phyloP scores from a whole-genome alignment of 2,888 invertebrate genomes.

The Taenaris catops region DNA sequence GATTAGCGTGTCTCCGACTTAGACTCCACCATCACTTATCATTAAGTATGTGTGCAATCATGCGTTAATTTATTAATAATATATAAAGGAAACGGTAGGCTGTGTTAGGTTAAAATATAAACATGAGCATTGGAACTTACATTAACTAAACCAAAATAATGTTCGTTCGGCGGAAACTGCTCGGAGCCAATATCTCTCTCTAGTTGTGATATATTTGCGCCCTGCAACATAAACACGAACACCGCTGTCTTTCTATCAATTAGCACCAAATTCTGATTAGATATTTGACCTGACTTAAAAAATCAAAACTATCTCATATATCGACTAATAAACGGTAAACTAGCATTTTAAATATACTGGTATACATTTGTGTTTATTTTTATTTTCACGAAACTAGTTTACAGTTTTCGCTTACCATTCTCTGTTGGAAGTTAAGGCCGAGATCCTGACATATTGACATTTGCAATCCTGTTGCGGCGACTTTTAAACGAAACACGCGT shows the following conservation, averaged over 20 bases:
- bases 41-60: no score
- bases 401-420: constrained; percentile 58
- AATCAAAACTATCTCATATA: no score
- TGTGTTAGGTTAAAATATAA: constrained; percentile 8
- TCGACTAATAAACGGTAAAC: no score
- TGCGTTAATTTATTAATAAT: no score
- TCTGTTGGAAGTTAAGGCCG: constrained; percentile 79
- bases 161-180: constrained; percentile 98
- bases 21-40: no score
- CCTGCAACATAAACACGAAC: constrained; percentile 78
- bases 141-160: constrained; percentile 99
- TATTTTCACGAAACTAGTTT: constrained; percentile 6
- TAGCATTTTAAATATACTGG: no score
- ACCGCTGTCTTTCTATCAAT: constrained; percentile 8
- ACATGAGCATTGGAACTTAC: constrained; percentile 80
- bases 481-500: constrained; percentile 48
- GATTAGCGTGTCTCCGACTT: no score
- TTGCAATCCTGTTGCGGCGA: constrained; percentile 70
- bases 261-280: constrained; percentile 16
- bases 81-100: no score
- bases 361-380: constrained; percentile 3
- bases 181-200: constrained; percentile 99
- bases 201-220: constrained; percentile 98
- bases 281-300: no score
- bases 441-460: constrained; percentile 81